phyloP scores from a whole-genome alignment of 2,888 invertebrate genomes.

The Pantelozetes paolii region DNA sequence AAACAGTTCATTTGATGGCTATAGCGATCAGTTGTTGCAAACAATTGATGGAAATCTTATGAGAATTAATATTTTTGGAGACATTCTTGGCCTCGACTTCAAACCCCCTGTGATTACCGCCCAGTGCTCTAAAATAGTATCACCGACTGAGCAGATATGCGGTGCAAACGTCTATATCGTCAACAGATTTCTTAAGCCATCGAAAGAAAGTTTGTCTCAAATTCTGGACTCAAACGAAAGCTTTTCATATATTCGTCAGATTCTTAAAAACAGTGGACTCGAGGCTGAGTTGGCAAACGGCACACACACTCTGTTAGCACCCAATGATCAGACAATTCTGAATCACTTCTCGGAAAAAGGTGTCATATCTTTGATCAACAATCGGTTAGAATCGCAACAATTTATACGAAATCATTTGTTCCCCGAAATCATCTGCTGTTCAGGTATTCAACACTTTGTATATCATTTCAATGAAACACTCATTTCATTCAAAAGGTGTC shows the following conservation, averaged over 20 bases:
- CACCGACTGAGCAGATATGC: slow-evolving; percentile 63
- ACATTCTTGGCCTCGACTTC: slow-evolving; percentile 53
- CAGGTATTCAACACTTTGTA: slow-evolving; percentile 9
- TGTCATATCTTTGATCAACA: slow-evolving; percentile 55
- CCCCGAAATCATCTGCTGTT: slow-evolving; percentile 50
- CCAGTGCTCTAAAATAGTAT: slow-evolving; percentile 64
- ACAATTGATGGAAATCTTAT: slow-evolving; percentile 55
- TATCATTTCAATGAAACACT: slow-evolving; percentile 49
- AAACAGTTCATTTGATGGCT: slow-evolving; percentile 59
- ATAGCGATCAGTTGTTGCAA: slow-evolving; percentile 58
- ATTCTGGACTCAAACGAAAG: slow-evolving; percentile 55
- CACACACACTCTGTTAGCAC: slow-evolving; percentile 60
- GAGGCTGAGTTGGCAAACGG: slow-evolving; percentile 51
- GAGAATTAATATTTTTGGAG: slow-evolving; percentile 61
- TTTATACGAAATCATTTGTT: slow-evolving; percentile 59
- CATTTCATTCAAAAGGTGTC: slow-evolving; percentile 50
- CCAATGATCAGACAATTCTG: slow-evolving; percentile 59
- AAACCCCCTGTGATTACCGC: slow-evolving; percentile 59
- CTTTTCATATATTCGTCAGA: slow-evolving; percentile 55
- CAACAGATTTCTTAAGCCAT: slow-evolving; percentile 57
- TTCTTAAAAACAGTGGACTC: slow-evolving; percentile 52
- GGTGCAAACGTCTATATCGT: slow-evolving; percentile 65
- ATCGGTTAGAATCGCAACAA: slow-evolving; percentile 56
- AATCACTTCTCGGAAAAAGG: slow-evolving; percentile 55
- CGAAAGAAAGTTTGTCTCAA: slow-evolving; percentile 57